Conservation (phyloP, 2,888 invertebrate genomes). For the Geotrupes spiniger region DNA sequence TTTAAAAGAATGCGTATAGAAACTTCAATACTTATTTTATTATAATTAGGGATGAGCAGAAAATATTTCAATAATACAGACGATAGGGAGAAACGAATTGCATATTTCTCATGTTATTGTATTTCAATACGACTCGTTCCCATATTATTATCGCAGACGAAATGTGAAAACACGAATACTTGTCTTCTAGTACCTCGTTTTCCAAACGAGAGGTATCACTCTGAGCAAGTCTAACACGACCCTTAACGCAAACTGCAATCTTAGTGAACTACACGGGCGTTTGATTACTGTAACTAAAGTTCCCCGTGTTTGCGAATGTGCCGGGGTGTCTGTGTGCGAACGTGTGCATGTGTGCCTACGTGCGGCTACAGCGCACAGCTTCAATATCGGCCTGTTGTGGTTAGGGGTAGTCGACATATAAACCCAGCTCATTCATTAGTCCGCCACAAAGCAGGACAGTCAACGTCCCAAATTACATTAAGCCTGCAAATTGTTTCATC, state of each 20-base stretch:
- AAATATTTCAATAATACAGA: too few species aligned
- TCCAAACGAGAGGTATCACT: too few species aligned
- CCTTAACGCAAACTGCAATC: slow-evolving; percentile 6
- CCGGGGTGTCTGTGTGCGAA: not conserved
- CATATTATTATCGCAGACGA: too few species aligned
- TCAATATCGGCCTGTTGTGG: slow-evolving; percentile 31
- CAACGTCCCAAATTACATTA: slow-evolving; percentile 36
- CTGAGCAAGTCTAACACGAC: not conserved
- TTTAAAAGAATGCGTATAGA: too few species aligned
- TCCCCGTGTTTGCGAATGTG: slow-evolving; percentile 1
- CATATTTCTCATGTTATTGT: too few species aligned
- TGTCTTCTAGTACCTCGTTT: too few species aligned
- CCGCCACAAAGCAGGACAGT: slow-evolving; percentile 36
- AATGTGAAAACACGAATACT: too few species aligned
- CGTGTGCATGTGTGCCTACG: too few species aligned
- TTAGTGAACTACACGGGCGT: slow-evolving; percentile 3
- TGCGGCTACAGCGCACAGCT: slow-evolving; percentile 15
- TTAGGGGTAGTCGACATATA: slow-evolving; percentile 26
- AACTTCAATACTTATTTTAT: too few species aligned
- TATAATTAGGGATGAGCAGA: too few species aligned
- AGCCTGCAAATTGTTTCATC: slow-evolving; percentile 36
- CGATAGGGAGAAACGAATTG: too few species aligned
- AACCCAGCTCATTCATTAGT: slow-evolving; percentile 30
- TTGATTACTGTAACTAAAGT: slow-evolving; percentile 7
- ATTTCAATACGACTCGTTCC: too few species aligned